These are phyloP conservation scores for Abrostola triplasia DNA, from an alignment of 2,888 invertebrate species.

Conservation along the genomic window DNA sequence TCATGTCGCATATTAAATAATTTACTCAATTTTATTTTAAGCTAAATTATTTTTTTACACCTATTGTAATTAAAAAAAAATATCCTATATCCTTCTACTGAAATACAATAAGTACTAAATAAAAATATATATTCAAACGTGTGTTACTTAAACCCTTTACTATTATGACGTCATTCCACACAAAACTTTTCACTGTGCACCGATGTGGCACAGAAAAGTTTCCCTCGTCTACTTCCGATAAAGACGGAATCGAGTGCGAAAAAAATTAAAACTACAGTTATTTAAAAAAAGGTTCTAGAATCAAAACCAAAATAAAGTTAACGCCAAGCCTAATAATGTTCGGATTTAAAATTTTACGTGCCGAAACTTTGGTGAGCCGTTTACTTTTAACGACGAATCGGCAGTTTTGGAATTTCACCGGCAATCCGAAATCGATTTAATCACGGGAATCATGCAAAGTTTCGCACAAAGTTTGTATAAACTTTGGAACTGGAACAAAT, in stretches of 20 bases:
- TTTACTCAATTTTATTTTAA: no score
- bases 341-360: constrained; percentile 78
- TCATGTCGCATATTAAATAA: no score
- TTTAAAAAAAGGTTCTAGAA: constrained; percentile 32
- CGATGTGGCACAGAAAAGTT: constrained; percentile 13
- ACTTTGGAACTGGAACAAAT: constrained; percentile 86
- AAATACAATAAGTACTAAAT: no score
- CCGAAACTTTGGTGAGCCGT: constrained; percentile 74
- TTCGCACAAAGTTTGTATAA: constrained; percentile 82
- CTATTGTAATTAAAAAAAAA: no score
- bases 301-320: constrained; percentile 65
- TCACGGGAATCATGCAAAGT: constrained; percentile 86
- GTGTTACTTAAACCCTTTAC: no score
- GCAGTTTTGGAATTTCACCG: constrained; percentile 82
- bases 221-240: constrained; percentile 19
- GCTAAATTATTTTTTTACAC: no score
- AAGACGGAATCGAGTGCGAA: constrained; percentile 13
- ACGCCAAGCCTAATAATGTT: constrained; percentile 69
- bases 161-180: no score
- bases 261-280: constrained; percentile 13
- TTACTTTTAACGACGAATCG: constrained; percentile 82
- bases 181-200: no score
- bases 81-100: no score
- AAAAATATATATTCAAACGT: no score
- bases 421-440: constrained; percentile 87